Percentiles rank a stretch among this genome's conserved stretches.
phyloP scores from a whole-genome alignment of 2,888 invertebrate genomes.

The Drosophila birchii region DNA sequence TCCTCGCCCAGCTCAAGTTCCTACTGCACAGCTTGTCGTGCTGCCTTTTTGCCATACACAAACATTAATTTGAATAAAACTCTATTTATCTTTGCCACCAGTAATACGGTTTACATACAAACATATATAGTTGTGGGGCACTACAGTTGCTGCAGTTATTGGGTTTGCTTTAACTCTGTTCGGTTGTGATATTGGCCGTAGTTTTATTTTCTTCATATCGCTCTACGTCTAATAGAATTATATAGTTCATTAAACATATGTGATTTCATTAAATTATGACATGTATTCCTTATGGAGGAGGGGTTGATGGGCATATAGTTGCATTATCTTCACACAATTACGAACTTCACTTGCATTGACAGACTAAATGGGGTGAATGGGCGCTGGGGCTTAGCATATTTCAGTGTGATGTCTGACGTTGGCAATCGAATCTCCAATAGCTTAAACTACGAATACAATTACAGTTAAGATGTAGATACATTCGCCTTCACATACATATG shows the following conservation, averaged over 20 bases:
- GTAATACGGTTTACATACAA: slow-evolving; percentile 48
- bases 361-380: slow-evolving; percentile 30
- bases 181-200: slow-evolving; percentile 71
- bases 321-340: slow-evolving; percentile 37
- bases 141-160: slow-evolving; percentile 34
- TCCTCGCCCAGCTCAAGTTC: slow-evolving; percentile 32
- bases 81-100: slow-evolving; percentile 44
- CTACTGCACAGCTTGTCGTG: slow-evolving; percentile 15
- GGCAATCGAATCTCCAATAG: slow-evolving; percentile 52
- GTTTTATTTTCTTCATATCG: slow-evolving; percentile 47
- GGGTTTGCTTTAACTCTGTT: slow-evolving; percentile 36
- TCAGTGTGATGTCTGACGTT: slow-evolving; percentile 40
- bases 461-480: slow-evolving; percentile 48
- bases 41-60: slow-evolving; percentile 32
- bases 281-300: slow-evolving; percentile 53
- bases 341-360: slow-evolving; percentile 30
- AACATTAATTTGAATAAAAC: slow-evolving; percentile 67
- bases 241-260: slow-evolving; percentile 46
- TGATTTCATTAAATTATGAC: slow-evolving; percentile 68
- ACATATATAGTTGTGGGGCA: slow-evolving; percentile 37
- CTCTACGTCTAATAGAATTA: slow-evolving; percentile 51
- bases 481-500: slow-evolving; percentile 57
- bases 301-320: slow-evolving; percentile 18
- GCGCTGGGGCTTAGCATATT: slow-evolving; percentile 43
- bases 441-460: slow-evolving; percentile 42